Base-by-base conservation (phyloP, 2,888 invertebrate genomes). In the Agrilus mali region DNA sequence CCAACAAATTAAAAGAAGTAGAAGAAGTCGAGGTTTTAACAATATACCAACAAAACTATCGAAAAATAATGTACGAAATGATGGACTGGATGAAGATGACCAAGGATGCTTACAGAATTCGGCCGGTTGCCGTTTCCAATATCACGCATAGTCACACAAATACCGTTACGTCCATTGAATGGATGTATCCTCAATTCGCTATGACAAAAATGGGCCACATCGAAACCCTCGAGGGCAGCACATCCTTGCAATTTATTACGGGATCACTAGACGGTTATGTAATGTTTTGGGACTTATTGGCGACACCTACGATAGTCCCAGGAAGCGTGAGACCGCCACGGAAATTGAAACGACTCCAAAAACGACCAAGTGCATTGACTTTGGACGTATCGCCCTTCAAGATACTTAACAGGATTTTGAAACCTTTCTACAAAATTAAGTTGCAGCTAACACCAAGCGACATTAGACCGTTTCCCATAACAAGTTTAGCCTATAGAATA, bases 71-170 rank as follows among this genome's bases (percentile, higher is more conserved):
- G 65, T 72, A 71, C 45, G 71, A 73, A 33, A 72, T 77, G 50
- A 75, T 82, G 69, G 66, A 67, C 10, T 86, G 85, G 86, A 79
- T 82, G 70, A 78, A 78, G 57, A 72, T 71, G 48, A 68, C 75
- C 1, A 70, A 74, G 34, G 75, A 78, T 49, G 66, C 73, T 16
- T 70, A 74, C 6, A 62, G 75, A 0, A 71, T 86, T 7, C 63
- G 69, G 40, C 69, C 77, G 2, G 75, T 79, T 0, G 79, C 73
- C 1, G 63, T 78, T 40, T 82, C 82, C 6, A 72, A 75, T 47
- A 58, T 81, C 39, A 66, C 74, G 46, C 68, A 70, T 37, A 78
- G 82, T 36, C 86, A 83, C 52, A 73, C 68, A 44, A 74, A 69
- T 2, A 62, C 76, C n/a, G 75, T 86, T 15, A 77, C 76, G 1